Conservation (phyloP, 2,113 vertebrate species). For the Suricata suricatta region DNA sequence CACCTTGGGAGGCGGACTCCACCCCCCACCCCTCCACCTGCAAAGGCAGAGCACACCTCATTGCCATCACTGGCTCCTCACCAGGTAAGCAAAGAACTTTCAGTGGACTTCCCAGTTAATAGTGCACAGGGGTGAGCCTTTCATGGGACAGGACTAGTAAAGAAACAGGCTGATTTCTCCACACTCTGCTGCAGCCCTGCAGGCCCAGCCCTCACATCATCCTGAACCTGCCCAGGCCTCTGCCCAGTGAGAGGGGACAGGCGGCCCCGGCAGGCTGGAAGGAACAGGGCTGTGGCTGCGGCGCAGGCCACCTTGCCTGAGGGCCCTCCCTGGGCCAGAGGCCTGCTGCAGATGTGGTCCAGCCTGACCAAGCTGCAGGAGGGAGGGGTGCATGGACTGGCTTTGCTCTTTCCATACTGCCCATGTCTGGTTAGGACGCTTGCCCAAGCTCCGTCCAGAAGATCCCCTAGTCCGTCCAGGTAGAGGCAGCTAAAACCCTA, state of each 20-base stretch:
- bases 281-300: fast-evolving
- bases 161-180: not conserved
- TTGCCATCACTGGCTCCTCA: not conserved
- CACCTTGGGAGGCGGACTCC: not conserved
- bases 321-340: not conserved
- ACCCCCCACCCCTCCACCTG: not conserved
- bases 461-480: not conserved
- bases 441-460: not conserved
- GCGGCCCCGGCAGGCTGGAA: not conserved
- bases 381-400: fast-evolving
- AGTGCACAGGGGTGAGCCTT: not conserved
- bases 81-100: not conserved
- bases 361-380: too few relatives aligned
- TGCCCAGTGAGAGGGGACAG: fast-evolving
- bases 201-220: too few relatives aligned
- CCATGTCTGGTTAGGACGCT: not conserved
- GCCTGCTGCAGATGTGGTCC: not conserved
- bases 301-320: fast-evolving
- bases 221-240: not conserved
- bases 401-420: not conserved
- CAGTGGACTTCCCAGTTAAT: not conserved
- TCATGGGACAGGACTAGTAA: not conserved
- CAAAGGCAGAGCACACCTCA: not conserved
- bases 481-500: not conserved
- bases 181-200: not conserved